These are phyloP conservation scores for Mirounga angustirostris DNA, from an alignment of 2,113 vertebrate genomes.

Conservation along the genomic window DNA sequence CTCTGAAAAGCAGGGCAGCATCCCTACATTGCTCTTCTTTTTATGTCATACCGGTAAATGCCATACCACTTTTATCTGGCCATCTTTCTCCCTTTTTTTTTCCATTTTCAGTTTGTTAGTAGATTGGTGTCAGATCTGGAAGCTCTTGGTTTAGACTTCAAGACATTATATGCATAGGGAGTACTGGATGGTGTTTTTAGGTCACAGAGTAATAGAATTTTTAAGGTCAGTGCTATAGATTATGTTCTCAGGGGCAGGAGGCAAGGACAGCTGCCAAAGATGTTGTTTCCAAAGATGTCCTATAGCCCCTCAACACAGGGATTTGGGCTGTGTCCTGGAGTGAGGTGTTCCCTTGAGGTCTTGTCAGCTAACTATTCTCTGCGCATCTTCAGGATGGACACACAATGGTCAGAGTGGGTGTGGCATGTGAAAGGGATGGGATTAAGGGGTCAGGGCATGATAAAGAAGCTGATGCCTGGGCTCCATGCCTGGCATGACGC, in stretches of 20 bases:
- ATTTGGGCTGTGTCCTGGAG: not conserved
- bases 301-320: not conserved
- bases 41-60: not conserved
- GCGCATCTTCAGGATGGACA: not conserved
- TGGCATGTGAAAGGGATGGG: not conserved
- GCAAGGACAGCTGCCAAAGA: not conserved
- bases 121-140: not conserved
- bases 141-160: not conserved
- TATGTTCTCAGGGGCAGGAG: not conserved
- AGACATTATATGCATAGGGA: not conserved
- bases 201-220: not conserved
- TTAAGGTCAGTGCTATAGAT: not conserved
- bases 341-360: not conserved
- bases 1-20: not conserved
- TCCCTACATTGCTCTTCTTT: not conserved
- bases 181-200: conserved; percentile 7
- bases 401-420: not conserved
- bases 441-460: not conserved
- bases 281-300: not conserved
- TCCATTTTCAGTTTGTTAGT: not conserved
- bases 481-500: not conserved
- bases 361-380: not conserved
- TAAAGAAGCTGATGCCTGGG: not conserved
- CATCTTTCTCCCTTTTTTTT: not conserved
- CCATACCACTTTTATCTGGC: not conserved